Base-by-base conservation (phyloP, 2,888 invertebrate genomes). In the Drosophila neonasuta region DNA sequence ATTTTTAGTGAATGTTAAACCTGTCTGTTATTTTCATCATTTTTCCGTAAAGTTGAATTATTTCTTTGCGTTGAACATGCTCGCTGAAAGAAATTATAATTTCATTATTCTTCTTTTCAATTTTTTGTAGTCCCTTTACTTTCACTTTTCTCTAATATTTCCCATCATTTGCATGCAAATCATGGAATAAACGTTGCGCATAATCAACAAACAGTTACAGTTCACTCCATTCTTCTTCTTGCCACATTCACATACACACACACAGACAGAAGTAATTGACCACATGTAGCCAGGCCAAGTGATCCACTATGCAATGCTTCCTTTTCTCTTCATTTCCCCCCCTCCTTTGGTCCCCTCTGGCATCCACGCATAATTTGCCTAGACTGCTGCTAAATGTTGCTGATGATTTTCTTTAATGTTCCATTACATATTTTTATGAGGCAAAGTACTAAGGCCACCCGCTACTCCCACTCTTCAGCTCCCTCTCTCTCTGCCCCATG, bases 321-420 rank as follows among this genome's bases (percentile, higher is more conserved):
- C 13, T 10, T 7, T 10, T 34, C 34, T 3, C 1, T 32, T 6
- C 4, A 15, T n/a, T 10, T n/a, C 34, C 34, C n/a, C 44, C 17
- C 11, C 24, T 7, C 20, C 3, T 9, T 7, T 17, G 8, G 29
- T 17, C 20, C 9, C 59, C 29, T 1, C 32, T 13, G 20, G 11
- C 20, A 2, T 34, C n/a, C 30, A 58, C 54, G 54, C 62, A 46
- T 52, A 58, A 61, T 65, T 57, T 73, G 59, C 49, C 15, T 49
- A 57, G 64, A 61, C 50, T 46, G 58, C 57, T 71, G 77, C 59
- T 78, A 77, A 79, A 77, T 79, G 77, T 77, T 71, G 71, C 81
- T 77, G 68, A 85, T 71, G 83, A 79, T 80, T 82, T 77, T 74
- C 80, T 68, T 70, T 67, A 80, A 80, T 80, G 80, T 80, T 77